Evolutionary conservation across 2,113 vertebrate species (phyloP).

Genomic region (Collichthys lucidus): DNA sequence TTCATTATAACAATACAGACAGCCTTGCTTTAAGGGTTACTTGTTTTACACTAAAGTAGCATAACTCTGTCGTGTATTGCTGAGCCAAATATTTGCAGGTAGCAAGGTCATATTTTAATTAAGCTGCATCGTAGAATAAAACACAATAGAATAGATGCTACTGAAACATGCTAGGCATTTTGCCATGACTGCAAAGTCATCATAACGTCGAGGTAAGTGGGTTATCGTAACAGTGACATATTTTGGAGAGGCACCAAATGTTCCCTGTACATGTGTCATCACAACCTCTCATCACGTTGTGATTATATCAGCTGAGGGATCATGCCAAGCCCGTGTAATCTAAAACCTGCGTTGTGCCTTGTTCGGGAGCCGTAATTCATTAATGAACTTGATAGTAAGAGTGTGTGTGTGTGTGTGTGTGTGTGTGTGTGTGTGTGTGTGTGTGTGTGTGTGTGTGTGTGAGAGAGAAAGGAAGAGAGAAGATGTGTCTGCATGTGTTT

Average conservation of each 20-base stretch:
- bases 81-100: neutral
- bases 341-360: conserved; percentile 60
- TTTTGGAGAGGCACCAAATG: conserved; percentile 76
- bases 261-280: conserved; percentile 72
- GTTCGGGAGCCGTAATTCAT: conserved; percentile 68
- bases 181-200: conserved; percentile 56
- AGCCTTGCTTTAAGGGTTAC: neutral
- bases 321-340: conserved; percentile 62
- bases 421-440: conserved; percentile 4
- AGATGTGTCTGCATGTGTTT: conserved; percentile 6
- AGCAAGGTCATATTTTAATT: neutral
- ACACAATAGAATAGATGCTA: neutral
- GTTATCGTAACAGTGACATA: conserved; percentile 71
- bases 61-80: neutral
- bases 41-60: neutral
- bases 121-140: neutral
- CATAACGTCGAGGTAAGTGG: conserved; percentile 56
- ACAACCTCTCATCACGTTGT: conserved; percentile 72
- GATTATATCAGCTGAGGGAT: conserved; percentile 73
- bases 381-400: conserved; percentile 63
- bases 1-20: conserved; percentile 35
- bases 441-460: too few species aligned
- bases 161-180: conserved; percentile 26
- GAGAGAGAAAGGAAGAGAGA: neutral
- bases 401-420: conserved; percentile 14